phyloP scores from a whole-genome alignment of 2,888 invertebrate species.

The Tipula unca region DNA sequence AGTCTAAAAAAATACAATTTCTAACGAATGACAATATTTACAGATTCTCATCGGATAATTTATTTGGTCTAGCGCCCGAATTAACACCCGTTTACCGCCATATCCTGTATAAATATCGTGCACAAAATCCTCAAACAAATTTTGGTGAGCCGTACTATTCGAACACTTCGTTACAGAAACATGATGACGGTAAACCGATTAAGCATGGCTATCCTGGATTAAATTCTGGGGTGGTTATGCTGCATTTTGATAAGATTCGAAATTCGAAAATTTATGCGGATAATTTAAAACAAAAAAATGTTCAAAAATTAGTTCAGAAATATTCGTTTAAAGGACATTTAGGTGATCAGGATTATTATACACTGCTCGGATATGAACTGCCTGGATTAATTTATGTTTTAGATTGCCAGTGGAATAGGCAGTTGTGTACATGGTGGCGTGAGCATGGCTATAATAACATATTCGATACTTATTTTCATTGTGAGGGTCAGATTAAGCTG shows the following conservation, averaged over 20 bases:
- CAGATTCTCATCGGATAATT: constrained; percentile 51
- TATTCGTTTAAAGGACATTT: constrained; percentile 63
- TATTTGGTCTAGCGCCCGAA: constrained; percentile 66
- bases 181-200: constrained; percentile 29
- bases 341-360: constrained; percentile 77
- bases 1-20: constrained; percentile 15
- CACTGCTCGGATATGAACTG: constrained; percentile 58
- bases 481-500: constrained; percentile 54
- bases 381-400: constrained; percentile 62
- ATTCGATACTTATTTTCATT: constrained; percentile 62
- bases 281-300: constrained; percentile 46
- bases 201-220: constrained; percentile 60
- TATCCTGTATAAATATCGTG: constrained; percentile 57
- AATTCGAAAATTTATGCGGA: constrained; percentile 51
- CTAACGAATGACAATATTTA: constrained; percentile 26
- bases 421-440: constrained; percentile 74
- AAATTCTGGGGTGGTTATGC: constrained; percentile 70
- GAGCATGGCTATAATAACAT: constrained; percentile 63
- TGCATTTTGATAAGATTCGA: constrained; percentile 58
- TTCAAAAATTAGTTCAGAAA: constrained; percentile 49
- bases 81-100: constrained; percentile 72
- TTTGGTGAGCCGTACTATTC: constrained; percentile 46
- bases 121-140: constrained; percentile 51
- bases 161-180: constrained; percentile 25
- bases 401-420: constrained; percentile 72